A percentile compares a stretch with the other conserved stretches of the same genome.
Evolutionary conservation across 2,888 invertebrate species (phyloP).

Genomic region (Caenorhabditis sp.): DNA sequence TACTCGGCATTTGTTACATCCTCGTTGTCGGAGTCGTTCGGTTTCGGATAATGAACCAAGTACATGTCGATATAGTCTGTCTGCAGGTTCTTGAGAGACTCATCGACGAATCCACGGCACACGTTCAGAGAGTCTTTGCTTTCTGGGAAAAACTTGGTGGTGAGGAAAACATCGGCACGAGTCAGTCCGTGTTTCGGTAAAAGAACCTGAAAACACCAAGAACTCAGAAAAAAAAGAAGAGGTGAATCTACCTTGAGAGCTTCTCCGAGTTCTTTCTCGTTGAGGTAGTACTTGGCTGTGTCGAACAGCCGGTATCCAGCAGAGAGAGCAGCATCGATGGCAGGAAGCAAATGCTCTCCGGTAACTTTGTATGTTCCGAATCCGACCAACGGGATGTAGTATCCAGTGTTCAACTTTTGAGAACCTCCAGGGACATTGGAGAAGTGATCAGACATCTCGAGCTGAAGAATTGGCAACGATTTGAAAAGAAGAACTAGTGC

Average conservation of each 20-base stretch:
- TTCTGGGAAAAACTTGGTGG: constrained; percentile 87
- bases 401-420: constrained; percentile 72
- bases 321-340: constrained; percentile 83
- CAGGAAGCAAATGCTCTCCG: constrained; percentile 57
- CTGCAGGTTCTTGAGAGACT: constrained; percentile 72
- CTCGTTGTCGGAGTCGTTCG: constrained; percentile 84
- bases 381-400: constrained; percentile 79
- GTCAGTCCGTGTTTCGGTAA: constrained; percentile 88
- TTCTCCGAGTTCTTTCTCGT: constrained; percentile 88
- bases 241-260: constrained; percentile 85
- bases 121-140: constrained; percentile 58
- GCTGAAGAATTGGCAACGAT: constrained; percentile 22
- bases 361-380: constrained; percentile 81
- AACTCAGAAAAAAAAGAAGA: neutral
- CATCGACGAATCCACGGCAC: constrained; percentile 68
- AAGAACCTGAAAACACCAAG: constrained; percentile 84
- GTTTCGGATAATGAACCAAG: constrained; percentile 91
- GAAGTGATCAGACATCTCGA: constrained; percentile 45
- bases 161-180: constrained; percentile 89
- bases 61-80: constrained; percentile 78
- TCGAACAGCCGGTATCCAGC: constrained; percentile 86
- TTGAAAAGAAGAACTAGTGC: neutral
- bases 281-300: constrained; percentile 89
- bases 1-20: constrained; percentile 86
- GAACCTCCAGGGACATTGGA: constrained; percentile 65